Evolutionary conservation across 35 echinoderm and acorn worm species (phyloP), one percentile per base, ranked within the genome.

Genomic region (Apostichopus parvimensis): DNA sequence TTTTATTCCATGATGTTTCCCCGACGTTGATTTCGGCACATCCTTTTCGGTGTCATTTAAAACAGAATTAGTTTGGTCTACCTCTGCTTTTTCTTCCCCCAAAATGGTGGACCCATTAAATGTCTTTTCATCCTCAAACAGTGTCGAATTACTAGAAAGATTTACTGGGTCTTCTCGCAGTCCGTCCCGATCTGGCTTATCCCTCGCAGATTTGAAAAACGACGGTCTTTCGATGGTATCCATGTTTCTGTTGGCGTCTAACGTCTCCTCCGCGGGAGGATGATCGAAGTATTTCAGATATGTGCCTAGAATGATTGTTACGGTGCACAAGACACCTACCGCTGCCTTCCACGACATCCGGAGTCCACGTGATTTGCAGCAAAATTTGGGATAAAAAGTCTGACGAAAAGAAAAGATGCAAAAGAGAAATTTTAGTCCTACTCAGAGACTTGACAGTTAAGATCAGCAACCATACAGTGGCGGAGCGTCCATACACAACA

Each of bases 271-370:
- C 0, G 92, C 82, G 22, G 95, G 82, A 73, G 93, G 91, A 62
- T 92, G 95, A 45, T 96, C 93, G 34, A 96, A 96, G 78, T 93
- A 96, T 7, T 56, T 86, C 5, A 96, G 18, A 64, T 96, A 96
- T 20, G 93, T 54, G 8, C 95, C 95, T 8, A 89, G 60, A 3
- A 90, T 71, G 9, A 93, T 23, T n/a, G 79, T 76, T 45, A 92
- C 64, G 9, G 85, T 84, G 60, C 61, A 79, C 34, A 96, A 15
- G 22, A 91, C 82, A 17, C 82, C 75, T 14, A 92, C 79, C 15
- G 88, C 17, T 25, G 89, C 55, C 13, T 88, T 88, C 86, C 81
- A 84, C 2, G 81, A 55, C 81, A 84, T 84, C 6, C 81, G 54
- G 13, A 59, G 53, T 20, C 81, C 81, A 58, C 81, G 81, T 54